Evolutionary conservation across 2,888 invertebrate genomes (phyloP), one percentile per base, ranked within the genome.

Genomic region (Aproaerema taeniolella): DNA sequence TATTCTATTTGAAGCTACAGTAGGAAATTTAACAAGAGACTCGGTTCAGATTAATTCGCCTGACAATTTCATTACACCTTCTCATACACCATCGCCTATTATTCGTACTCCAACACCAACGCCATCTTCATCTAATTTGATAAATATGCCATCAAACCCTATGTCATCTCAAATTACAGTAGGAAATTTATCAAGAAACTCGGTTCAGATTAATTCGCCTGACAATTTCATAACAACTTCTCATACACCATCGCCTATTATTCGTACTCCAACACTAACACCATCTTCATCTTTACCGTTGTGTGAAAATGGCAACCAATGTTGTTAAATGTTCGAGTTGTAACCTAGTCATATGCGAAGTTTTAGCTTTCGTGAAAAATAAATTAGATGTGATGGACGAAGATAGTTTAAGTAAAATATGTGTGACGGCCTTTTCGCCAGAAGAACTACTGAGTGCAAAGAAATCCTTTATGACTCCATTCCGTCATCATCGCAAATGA

Each of bases 351-450:
- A 38, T 41, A 5, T 15, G 16, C 24, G 38, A 41, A 33, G 13
- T 41, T 4, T 34, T 41, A 12, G 32, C 29, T 11, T 43, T 43
- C 25, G 38, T 43, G 11, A 25, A 24, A 33, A 43, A 43, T 37
- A 43, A 43, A 43, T 8, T 39, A 1, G 31, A 32, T 14, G 42
- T 42, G 9, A 39, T 42, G 42, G 26, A 32, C 13, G 35, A 39
- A 11, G 24, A 31, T 12, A 35, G 31, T 30, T 9, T 43, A 9
- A 20, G 32, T 35, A 31, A 10, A 37, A 39, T 40, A 12, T 43
- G 40, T 40, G 28, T 36, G 7, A 12, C 38, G 25, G 30, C 40
- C 1, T 43, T 43, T 31, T 14, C 39, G 12, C 9, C 34, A 6
- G 40, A 43, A 26, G 39, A 40, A 24, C 39, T 43, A 20, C 13